Conservation (phyloP, 2,113 vertebrate species). For the Corythornis madagascariensis region DNA sequence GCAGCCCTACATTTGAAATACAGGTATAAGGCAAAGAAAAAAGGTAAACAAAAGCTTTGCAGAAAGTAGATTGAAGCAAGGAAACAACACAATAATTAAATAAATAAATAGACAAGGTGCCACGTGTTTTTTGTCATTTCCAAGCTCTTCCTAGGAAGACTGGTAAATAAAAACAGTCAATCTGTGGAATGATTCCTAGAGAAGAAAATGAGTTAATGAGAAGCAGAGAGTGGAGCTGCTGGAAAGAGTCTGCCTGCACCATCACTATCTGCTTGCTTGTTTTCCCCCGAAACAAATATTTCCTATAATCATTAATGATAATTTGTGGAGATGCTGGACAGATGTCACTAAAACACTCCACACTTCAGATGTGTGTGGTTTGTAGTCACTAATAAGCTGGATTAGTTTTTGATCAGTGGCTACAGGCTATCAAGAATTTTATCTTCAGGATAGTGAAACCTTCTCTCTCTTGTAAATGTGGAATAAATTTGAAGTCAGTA, state of each 20-base stretch:
- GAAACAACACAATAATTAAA: background rate
- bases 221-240: background rate
- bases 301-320: background rate
- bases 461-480: background rate
- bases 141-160: background rate
- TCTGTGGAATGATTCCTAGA: background rate
- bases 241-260: background rate
- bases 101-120: background rate
- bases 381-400: background rate
- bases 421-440: background rate
- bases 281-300: background rate
- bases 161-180: background rate
- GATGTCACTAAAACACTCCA: background rate
- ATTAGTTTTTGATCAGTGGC: background rate
- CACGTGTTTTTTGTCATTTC: background rate
- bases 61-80: background rate
- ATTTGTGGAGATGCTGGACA: background rate
- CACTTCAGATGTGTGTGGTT: background rate
- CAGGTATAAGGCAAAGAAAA: background rate
- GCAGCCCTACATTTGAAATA: background rate
- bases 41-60: background rate
- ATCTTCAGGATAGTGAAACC: background rate
- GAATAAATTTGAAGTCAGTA: background rate
- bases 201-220: background rate
- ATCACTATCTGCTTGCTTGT: rapidly evolving